phyloP scores from a whole-genome alignment of 2,113 vertebrate genomes.

The Sapajus apella region DNA sequence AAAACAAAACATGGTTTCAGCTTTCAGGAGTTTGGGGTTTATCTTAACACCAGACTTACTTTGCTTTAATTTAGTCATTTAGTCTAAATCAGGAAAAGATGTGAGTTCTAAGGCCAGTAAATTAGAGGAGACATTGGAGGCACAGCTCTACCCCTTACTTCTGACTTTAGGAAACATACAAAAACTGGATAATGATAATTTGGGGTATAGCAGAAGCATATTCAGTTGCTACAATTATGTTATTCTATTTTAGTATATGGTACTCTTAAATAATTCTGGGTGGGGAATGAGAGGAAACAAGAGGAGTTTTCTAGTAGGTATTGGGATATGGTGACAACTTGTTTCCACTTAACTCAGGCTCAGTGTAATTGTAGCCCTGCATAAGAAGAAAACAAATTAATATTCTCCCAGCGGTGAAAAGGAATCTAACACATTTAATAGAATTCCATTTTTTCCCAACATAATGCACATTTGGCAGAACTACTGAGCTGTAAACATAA shows the following conservation, averaged over 20 bases:
- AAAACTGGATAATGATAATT: slow-evolving; percentile 27
- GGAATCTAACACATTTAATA: slow-evolving; percentile 36
- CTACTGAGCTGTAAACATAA: slow-evolving; percentile 48
- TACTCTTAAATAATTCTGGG: not conserved
- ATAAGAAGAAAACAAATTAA: slow-evolving; percentile 49
- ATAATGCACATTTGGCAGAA: slow-evolving; percentile 62
- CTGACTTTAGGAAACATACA: not conserved
- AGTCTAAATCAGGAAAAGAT: not conserved
- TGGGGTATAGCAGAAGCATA: not conserved
- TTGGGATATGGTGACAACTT: not conserved
- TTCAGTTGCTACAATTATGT: not conserved
- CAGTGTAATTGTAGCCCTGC: not conserved
- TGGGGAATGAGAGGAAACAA: not conserved
- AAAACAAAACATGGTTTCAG: slow-evolving; percentile 38
- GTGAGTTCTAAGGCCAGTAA: not conserved
- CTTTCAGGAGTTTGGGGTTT: not conserved
- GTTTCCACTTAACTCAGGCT: not conserved
- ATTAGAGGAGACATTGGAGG: not conserved
- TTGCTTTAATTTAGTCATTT: slow-evolving; percentile 46
- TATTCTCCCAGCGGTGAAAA: not conserved
- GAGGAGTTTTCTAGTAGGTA: not conserved
- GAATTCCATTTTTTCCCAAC: not conserved
- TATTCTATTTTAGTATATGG: not conserved
- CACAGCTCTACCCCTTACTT: not conserved
- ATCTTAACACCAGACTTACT: slow-evolving; percentile 28